Conservation (phyloP, 2,797 vertebrate genomes). For the Enoplosus armatus region DNA sequence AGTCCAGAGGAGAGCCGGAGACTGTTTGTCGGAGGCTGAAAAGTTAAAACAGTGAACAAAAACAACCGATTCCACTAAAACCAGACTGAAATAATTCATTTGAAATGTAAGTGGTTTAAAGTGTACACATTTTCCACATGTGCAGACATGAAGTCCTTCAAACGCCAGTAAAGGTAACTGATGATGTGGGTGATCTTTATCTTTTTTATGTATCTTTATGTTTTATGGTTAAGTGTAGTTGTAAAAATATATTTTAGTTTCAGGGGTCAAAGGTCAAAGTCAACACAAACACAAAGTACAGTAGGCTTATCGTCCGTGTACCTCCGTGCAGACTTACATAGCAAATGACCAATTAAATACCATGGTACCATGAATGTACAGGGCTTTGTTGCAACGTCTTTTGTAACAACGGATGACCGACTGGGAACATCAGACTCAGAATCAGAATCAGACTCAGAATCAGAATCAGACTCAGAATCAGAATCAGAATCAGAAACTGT, state of each 20-base stretch:
- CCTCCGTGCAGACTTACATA: too few species aligned
- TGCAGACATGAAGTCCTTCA: not conserved
- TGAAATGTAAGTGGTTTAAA: too few species aligned
- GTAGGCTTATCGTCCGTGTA: not conserved
- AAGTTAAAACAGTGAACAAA: not conserved
- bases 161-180: not conserved
- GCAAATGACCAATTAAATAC: not conserved
- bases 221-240: not conserved
- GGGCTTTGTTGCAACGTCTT: too few species aligned
- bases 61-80: too few species aligned
- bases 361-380: too few species aligned
- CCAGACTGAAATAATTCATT: not conserved
- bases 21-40: not conserved
- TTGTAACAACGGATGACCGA: too few species aligned
- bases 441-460: too few species aligned
- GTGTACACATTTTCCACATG: not conserved
- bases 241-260: not conserved
- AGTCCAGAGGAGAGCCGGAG: too few species aligned
- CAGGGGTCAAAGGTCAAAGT: constrained; percentile 5
- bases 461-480: too few species aligned
- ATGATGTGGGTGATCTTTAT: constrained; percentile 1
- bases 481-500: too few species aligned
- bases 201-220: not conserved
- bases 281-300: not conserved
- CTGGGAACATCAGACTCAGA: too few species aligned